Base-by-base conservation (phyloP, 2,113 vertebrate genomes). In the Plectropomus leopardus region DNA sequence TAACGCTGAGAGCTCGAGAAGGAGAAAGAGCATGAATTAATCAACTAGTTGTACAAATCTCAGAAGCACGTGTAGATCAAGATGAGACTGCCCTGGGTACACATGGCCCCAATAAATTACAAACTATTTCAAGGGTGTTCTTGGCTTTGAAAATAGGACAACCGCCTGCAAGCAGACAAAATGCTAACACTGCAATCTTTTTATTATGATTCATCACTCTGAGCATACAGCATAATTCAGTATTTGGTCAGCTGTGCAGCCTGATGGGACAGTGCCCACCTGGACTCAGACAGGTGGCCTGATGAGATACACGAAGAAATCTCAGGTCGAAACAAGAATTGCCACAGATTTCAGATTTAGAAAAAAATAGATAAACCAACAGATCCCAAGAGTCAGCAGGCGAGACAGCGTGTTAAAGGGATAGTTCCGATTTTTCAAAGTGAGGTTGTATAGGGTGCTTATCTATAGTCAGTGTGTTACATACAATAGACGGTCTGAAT, bases 141-240 rank as follows among this genome's bases (percentile, higher is more conserved):
- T 81, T 84, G 70, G 86, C 78, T 68, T 58, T 65, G 59, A 60
- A 93, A 90, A 88, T 85, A 87, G 91, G 85, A 73, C 91, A 81
- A 59, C 40, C 13, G 69, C 82, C 80, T 81, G 88, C 72, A 54
- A 69, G 65, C 70, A 48, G 84, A 80, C 69, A 82, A 90, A 91
- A 86, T 23, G 82, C 92, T 82, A 75, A 82, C 90, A 26, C 83
- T 86, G 92, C 90, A 86, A 78, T 70, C 64, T 36, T 40, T 19
- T 47, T 55, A 66, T 83, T 73, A 59, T 89, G 76, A 92, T 90
- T 91, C 71, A 94, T 93, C 80, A 76, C 73, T 76, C 42, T 48
- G 71, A 70, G 66, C 71, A 45, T 36, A 76, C 42, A 73, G 68
- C 54, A 3, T 75, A 80, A 80, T 76, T 45, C 30, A 77, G n/a